These are phyloP conservation scores for Corythornis cristatus DNA, from an alignment of 2,113 vertebrate genomes.

Conservation along the genomic window DNA sequence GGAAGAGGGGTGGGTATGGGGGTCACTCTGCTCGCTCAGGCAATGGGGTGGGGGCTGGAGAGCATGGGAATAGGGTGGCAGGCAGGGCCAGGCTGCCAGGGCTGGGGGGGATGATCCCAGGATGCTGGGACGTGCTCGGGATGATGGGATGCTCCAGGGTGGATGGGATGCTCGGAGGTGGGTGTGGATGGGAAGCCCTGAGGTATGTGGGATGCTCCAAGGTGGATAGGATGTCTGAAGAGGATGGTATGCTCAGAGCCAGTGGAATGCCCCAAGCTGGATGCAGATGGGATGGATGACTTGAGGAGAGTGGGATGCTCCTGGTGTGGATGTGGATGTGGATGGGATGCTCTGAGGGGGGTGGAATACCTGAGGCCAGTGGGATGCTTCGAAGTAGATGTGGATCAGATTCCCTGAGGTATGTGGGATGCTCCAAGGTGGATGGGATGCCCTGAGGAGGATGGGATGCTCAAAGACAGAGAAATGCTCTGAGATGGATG, in stretches of 20 bases:
- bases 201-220: no score
- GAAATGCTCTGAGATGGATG: background rate
- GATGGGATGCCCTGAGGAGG: fast-evolving
- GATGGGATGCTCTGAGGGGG: fast-evolving
- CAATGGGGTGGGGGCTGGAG: background rate
- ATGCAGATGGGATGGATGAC: background rate
- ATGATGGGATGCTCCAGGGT: fast-evolving
- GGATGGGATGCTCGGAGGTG: background rate
- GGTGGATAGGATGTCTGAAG: no score
- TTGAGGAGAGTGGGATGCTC: no score
- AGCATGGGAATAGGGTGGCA: fast-evolving
- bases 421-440: fast-evolving
- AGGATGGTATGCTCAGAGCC: fast-evolving
- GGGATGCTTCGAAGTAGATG: no score
- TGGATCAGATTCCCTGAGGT: background rate
- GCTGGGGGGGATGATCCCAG: background rate
- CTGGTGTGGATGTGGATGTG: no score
- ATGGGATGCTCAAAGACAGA: background rate
- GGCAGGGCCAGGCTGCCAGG: background rate
- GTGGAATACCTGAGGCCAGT: background rate
- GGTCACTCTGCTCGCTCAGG: fast-evolving
- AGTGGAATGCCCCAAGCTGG: no score
- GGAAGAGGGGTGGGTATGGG: no score
- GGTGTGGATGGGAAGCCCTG: background rate
- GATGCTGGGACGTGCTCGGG: background rate